Evolutionary conservation across 2,888 invertebrate species (phyloP).

Genomic region (Lasioglossum morio): DNA sequence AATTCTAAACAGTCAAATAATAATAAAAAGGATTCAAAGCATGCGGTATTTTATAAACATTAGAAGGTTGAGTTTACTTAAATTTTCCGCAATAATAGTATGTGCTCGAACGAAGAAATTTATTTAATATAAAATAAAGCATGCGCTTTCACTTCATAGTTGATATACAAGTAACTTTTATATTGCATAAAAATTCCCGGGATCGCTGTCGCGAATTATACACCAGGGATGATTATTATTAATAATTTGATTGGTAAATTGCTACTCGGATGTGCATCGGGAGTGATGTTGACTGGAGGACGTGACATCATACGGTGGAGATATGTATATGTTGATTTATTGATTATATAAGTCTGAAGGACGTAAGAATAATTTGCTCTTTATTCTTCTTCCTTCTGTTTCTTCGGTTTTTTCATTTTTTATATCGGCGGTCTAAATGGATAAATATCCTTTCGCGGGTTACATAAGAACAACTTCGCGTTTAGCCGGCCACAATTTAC

Average conservation of each 20-base stretch:
- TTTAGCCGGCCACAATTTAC: slow-evolving; percentile 50
- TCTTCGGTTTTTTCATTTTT: background rate
- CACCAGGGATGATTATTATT: background rate
- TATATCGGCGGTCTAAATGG: background rate
- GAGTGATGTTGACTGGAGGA: background rate
- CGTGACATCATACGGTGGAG: background rate
- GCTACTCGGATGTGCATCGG: slow-evolving; percentile 5
- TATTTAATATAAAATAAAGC: background rate
- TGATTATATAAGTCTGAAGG: slow-evolving; percentile 32
- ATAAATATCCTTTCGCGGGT: slow-evolving; percentile 49
- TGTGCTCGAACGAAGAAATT: background rate
- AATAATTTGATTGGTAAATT: slow-evolving; percentile 17
- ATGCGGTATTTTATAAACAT: background rate
- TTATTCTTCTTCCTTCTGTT: slow-evolving; percentile 1
- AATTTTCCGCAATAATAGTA: background rate
- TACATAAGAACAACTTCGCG: slow-evolving; percentile 52
- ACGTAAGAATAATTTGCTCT: slow-evolving; percentile 28
- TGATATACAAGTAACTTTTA: too few species aligned
- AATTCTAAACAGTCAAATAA: too few species aligned
- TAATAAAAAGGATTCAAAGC: background rate
- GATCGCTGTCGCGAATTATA: background rate
- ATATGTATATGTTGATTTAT: background rate
- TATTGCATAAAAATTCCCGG: background rate
- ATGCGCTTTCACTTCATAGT: too few species aligned
- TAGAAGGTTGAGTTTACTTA: background rate